Conservation (phyloP, 2,113 vertebrate species). For the Macrotus californicus region DNA sequence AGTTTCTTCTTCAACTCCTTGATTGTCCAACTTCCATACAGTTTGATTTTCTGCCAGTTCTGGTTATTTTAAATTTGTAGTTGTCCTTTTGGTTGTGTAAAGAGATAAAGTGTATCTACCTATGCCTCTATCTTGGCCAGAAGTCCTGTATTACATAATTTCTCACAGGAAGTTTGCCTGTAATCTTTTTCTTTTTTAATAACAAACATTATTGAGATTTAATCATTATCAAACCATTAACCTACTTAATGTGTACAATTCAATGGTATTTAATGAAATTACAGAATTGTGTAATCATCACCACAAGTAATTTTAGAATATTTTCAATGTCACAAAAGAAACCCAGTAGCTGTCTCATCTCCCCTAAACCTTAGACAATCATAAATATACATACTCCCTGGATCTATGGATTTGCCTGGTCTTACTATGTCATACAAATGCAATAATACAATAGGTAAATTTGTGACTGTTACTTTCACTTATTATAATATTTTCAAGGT, state of each 20-base stretch:
- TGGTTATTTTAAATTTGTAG: no score
- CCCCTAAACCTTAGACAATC: neutral
- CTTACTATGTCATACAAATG: neutral
- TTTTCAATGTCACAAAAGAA: neutral
- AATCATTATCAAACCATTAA: neutral
- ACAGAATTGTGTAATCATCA: neutral
- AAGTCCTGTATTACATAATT: neutral
- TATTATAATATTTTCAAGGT: neutral
- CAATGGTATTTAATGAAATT: neutral
- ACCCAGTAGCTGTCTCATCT: neutral
- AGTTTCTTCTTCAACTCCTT: no score
- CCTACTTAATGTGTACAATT: neutral
- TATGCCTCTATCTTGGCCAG: no score
- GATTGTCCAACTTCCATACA: no score
- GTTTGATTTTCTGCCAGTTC: no score
- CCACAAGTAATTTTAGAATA: neutral
- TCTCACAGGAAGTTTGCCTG: neutral
- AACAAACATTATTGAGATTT: neutral
- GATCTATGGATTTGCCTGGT: neutral
- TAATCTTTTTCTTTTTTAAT: neutral
- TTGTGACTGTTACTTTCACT: neutral
- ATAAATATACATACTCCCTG: neutral
- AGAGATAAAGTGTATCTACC: no score
- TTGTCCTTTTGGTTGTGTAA: no score
- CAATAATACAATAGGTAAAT: neutral